Percentiles rank a stretch among this genome's conserved stretches.
These are phyloP conservation scores for Tetrax tetrax DNA, from an alignment of 2,113 vertebrate species.

Conservation along the genomic window DNA sequence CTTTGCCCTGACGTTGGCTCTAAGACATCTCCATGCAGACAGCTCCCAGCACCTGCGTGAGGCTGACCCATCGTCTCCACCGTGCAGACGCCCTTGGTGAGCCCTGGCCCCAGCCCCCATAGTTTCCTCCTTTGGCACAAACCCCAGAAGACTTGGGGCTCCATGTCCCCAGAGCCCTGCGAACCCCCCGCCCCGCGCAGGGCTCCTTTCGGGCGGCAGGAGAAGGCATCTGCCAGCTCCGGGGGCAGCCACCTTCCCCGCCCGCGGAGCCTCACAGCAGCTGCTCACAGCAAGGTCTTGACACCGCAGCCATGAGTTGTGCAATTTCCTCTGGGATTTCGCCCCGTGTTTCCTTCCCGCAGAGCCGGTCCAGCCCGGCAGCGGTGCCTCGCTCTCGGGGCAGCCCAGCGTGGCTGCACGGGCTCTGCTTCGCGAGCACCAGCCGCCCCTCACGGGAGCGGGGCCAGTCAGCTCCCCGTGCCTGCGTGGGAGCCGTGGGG, in stretches of 20 bases:
- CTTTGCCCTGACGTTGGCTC: background rate
- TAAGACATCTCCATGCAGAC: accelerated
- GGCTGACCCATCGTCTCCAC: accelerated
- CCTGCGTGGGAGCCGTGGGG: accelerated
- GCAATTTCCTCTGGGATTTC: constrained; percentile 60
- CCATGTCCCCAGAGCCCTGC: background rate
- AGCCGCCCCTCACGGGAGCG: background rate
- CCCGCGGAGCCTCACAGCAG: accelerated
- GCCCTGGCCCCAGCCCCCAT: too few species aligned
- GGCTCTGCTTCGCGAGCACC: accelerated
- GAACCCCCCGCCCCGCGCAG: accelerated
- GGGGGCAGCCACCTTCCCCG: background rate
- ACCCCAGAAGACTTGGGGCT: accelerated
- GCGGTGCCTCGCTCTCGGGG: accelerated
- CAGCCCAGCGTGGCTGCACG: accelerated
- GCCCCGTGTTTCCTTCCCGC: background rate
- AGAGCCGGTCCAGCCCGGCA: background rate
- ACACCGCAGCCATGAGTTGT: background rate
- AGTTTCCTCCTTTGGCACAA: accelerated
- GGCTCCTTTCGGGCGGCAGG: background rate
- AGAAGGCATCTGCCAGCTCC: accelerated
- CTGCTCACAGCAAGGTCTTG: background rate
- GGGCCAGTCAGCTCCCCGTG: accelerated
- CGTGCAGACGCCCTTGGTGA: accelerated
- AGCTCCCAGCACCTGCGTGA: background rate